phyloP scores from a whole-genome alignment of 1,140 invertebrate species.

The Limonius californicus region DNA sequence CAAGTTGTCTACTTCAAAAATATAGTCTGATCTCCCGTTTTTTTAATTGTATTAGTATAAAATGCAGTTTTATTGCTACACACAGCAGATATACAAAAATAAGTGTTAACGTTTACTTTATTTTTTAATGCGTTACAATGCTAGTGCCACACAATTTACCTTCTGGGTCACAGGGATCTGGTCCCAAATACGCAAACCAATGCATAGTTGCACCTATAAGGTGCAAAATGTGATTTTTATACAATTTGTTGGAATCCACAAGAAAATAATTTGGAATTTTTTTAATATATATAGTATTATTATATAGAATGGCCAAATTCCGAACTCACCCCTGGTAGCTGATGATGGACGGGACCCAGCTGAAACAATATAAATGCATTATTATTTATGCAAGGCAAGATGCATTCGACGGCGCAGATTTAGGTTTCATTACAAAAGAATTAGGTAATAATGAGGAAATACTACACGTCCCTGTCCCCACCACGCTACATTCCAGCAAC shows the following conservation, averaged over 20 bases:
- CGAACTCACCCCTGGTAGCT: slow-evolving; percentile 26
- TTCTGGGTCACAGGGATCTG: slow-evolving; percentile 29
- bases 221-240: neutral
- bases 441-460: slow-evolving; percentile 1
- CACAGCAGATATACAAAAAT: neutral
- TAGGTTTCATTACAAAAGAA: too few species aligned
- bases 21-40: too few species aligned
- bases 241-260: neutral
- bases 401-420: neutral
- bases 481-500: neutral
- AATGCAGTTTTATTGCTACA: neutral
- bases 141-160: slow-evolving; percentile 17
- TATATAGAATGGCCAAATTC: too few species aligned
- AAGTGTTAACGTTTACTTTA: neutral
- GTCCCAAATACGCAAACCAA: slow-evolving; percentile 37
- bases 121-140: neutral
- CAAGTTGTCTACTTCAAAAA: neutral
- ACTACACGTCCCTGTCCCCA: neutral
- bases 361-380: slow-evolving; percentile 29
- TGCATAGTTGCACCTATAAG: slow-evolving; percentile 27
- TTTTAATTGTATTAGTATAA: neutral
- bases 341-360: slow-evolving; percentile 34
- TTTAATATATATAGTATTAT: too few species aligned
- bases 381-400: slow-evolving; percentile 1
- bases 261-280: neutral